A percentile compares a stretch with the other conserved stretches of the same genome.
Evolutionary conservation across 2,888 invertebrate genomes (phyloP).

Genomic region (Pyrrhosoma nymphula): DNA sequence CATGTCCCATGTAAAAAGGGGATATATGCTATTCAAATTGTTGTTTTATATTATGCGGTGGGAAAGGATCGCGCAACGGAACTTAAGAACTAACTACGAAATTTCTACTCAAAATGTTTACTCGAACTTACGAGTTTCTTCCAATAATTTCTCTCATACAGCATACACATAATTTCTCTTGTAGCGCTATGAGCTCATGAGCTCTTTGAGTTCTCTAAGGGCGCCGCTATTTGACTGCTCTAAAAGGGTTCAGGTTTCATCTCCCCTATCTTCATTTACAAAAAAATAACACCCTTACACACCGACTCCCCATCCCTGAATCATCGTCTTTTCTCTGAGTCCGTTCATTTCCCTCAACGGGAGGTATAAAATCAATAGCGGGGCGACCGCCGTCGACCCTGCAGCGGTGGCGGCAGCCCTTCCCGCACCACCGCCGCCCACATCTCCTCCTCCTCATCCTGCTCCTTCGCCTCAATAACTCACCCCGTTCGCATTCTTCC

Average conservation of each 20-base stretch:
- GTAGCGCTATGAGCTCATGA: not conserved
- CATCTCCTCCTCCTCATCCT: not conserved
- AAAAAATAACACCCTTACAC: not conserved
- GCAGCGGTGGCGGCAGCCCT: constrained; percentile 47
- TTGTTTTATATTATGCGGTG: too few relatives aligned
- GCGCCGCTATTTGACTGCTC: not conserved
- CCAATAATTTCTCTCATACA: not conserved
- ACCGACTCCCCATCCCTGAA: not conserved
- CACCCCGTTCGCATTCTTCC: constrained; percentile 11
- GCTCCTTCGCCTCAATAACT: constrained; percentile 57
- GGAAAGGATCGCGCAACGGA: too few relatives aligned
- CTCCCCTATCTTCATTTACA: not conserved
- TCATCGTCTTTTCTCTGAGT: constrained; percentile 56
- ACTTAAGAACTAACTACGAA: too few relatives aligned
- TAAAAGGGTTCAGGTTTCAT: not conserved
- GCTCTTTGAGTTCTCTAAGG: not conserved
- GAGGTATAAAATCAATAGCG: constrained; percentile 66
- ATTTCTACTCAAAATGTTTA: too few relatives aligned
- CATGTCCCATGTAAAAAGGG: too few relatives aligned
- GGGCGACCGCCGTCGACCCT: constrained; percentile 54
- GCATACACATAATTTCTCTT: not conserved
- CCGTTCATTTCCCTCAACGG: constrained; percentile 66
- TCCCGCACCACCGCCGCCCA: not conserved
- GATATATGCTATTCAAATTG: too few relatives aligned
- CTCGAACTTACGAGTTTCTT: too few relatives aligned